These are phyloP conservation scores for Ectemnius cavifrons DNA, from an alignment of 2,888 invertebrate genomes.

Conservation along the genomic window DNA sequence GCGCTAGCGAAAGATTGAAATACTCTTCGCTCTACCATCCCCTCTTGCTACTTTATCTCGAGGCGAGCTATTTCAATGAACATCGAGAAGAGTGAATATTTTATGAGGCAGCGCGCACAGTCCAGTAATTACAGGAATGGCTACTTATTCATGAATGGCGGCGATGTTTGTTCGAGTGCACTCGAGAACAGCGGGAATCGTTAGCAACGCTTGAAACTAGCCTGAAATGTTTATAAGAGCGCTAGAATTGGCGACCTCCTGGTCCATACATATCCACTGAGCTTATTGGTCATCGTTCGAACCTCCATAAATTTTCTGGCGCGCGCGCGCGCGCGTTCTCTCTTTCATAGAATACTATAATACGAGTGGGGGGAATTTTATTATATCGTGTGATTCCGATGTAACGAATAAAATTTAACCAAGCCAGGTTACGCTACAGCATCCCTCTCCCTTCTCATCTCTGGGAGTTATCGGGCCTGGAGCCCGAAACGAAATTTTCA, in stretches of 20 bases:
- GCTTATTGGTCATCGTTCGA: neutral
- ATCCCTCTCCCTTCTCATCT: too few relatives aligned
- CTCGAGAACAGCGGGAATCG: neutral
- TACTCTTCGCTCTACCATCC: too few relatives aligned
- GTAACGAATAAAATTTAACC: slow-evolving; percentile 11
- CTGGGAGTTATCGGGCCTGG: neutral
- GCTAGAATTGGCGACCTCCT: neutral
- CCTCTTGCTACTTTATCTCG: too few relatives aligned
- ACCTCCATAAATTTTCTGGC: neutral
- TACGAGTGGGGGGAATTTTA: slow-evolving; percentile 12
- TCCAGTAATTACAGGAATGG: slow-evolving; percentile 2
- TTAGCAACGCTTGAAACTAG: neutral
- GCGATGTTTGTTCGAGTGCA: neutral
- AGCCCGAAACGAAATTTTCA: slow-evolving; percentile 24
- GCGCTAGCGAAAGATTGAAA: too few relatives aligned
- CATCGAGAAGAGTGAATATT: too few relatives aligned
- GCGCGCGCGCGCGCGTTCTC: neutral
- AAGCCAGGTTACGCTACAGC: too few relatives aligned
- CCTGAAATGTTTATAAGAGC: slow-evolving; percentile 3
- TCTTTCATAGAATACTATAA: neutral
- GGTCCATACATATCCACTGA: neutral
- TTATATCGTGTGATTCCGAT: slow-evolving; percentile 14
- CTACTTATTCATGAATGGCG: slow-evolving; percentile 1
- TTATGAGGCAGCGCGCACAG: too few relatives aligned
- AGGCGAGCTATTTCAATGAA: too few relatives aligned